Base-by-base conservation (phyloP, 1,140 invertebrate species). In the Oryctes rhinoceros region DNA sequence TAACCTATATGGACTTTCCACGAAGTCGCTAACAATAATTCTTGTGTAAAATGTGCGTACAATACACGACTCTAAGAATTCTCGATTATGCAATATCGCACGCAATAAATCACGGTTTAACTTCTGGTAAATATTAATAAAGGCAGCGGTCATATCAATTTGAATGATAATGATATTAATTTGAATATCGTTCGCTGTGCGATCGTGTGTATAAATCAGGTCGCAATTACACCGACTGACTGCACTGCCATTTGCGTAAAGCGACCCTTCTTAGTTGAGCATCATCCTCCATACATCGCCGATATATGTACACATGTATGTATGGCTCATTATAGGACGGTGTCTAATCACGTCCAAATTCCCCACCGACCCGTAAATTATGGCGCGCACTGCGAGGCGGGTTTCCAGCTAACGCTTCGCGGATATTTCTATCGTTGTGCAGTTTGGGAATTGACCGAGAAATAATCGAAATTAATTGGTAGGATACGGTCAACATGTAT, bases 301-400 rank as follows among this genome's bases (percentile, higher is more conserved):
- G 78, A 81, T 77, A 81, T 84, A 62, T 80, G 78, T 77, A 15
- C 81, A 83, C 84, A 83, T 81, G 84, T 84, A 84, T 83, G 83
- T 83, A 85, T 84, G 84, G 84, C 83, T 84, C 81, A 83, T 85
- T 85, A 85, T 85, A 79, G 74, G 37, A 35, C 9, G 37, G 44
- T 15, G 39, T 76, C 74, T 44, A 76, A 76, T 76, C 74, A 76
- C 44, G 74, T n/a, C 47, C 15, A 39, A 48, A 76, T 76, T 76
- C 74, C 74, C 74, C 13, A 39, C 44, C 44, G 74, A 18, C 11
- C 44, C 37, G 74, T 76, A 76, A 76, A 76, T 76, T 76, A 76
- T 76, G 35, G 65, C 18, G 65, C 65, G n/a, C 65, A 67, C n/a
- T 24, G 65, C 11, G 13, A 24, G 30, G 30, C 65, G 20, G 30